phyloP scores from a whole-genome alignment of 1,140 invertebrate genomes.

The Mylabris phalerata region DNA sequence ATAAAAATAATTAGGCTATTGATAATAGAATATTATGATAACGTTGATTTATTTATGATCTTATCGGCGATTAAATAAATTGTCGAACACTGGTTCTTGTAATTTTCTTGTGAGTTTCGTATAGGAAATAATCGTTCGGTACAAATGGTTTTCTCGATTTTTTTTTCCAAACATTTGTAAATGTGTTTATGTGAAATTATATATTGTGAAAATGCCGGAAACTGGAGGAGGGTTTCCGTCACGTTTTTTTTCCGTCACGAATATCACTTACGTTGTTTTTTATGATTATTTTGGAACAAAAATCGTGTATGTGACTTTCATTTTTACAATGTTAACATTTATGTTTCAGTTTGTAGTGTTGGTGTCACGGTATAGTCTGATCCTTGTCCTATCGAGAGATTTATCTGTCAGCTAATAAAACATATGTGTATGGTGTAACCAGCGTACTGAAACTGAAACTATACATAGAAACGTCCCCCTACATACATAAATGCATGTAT shows the following conservation, averaged over 20 bases:
- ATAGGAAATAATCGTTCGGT: no score
- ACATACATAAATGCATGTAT: no score
- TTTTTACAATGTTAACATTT: slow-evolving; percentile 5
- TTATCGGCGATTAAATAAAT: no score
- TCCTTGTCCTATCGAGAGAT: slow-evolving; percentile 7
- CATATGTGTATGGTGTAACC: slow-evolving; percentile 4
- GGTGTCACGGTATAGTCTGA: background rate
- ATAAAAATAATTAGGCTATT: slow-evolving; percentile 21
- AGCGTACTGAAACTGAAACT: no score
- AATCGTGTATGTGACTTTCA: slow-evolving; percentile 9
- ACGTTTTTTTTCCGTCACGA: slow-evolving; percentile 10
- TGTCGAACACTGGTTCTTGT: no score
- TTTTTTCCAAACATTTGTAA: background rate
- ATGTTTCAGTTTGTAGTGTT: slow-evolving; percentile 6
- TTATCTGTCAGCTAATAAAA: slow-evolving; percentile 16
- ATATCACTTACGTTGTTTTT: slow-evolving; percentile 1
- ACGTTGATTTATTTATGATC: slow-evolving; percentile 6
- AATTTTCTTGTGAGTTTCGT: no score
- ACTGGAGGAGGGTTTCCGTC: background rate
- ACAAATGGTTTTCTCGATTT: background rate
- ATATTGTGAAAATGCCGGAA: no score
- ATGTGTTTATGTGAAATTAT: no score
- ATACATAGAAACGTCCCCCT: no score
- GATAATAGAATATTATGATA: slow-evolving; percentile 9
- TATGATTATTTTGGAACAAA: no score